phyloP scores from a whole-genome alignment of 2,113 vertebrate genomes.

The Oxyura jamaicensis region DNA sequence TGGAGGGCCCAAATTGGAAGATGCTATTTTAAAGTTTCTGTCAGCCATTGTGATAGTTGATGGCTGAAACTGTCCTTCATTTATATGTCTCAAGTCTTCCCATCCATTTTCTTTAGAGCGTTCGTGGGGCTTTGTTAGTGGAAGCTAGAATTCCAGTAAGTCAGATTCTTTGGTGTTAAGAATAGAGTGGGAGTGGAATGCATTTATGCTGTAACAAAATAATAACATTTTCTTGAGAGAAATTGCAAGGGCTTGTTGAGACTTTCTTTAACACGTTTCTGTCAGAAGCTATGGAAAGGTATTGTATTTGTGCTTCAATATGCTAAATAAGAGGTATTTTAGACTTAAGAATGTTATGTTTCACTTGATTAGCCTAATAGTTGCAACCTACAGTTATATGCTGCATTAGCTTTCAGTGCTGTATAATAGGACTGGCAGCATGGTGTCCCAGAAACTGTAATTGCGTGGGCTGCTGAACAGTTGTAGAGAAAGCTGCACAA shows the following conservation, averaged over 20 bases:
- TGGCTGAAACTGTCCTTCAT: slow-evolving; percentile 27
- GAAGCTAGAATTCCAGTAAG: slow-evolving; percentile 41
- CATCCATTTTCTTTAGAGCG: slow-evolving; percentile 2
- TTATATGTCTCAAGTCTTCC: background rate
- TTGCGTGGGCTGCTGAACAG: slow-evolving; percentile 46
- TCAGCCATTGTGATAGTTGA: background rate
- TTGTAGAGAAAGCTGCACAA: slow-evolving; percentile 40
- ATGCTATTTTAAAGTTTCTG: background rate
- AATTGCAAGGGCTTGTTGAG: slow-evolving; percentile 39
- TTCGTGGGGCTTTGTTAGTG: background rate
- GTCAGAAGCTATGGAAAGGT: slow-evolving; percentile 38
- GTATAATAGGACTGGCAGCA: slow-evolving; percentile 58
- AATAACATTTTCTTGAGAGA: slow-evolving; percentile 48
- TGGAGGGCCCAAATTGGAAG: background rate
- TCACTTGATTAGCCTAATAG: slow-evolving; percentile 64
- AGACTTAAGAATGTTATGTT: slow-evolving; percentile 55
- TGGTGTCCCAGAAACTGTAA: slow-evolving; percentile 57
- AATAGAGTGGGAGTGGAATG: slow-evolving; percentile 54
- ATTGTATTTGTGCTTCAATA: slow-evolving; percentile 51
- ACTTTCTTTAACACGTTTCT: slow-evolving; percentile 47
- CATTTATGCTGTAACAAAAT: slow-evolving; percentile 44
- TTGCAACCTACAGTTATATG: slow-evolving; percentile 53
- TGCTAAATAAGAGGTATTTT: slow-evolving; percentile 55
- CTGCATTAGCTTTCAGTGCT: slow-evolving; percentile 51
- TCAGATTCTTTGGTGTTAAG: slow-evolving; percentile 42